Base-by-base conservation (phyloP, 2,888 invertebrate genomes). In the Ormyrus labotus region DNA sequence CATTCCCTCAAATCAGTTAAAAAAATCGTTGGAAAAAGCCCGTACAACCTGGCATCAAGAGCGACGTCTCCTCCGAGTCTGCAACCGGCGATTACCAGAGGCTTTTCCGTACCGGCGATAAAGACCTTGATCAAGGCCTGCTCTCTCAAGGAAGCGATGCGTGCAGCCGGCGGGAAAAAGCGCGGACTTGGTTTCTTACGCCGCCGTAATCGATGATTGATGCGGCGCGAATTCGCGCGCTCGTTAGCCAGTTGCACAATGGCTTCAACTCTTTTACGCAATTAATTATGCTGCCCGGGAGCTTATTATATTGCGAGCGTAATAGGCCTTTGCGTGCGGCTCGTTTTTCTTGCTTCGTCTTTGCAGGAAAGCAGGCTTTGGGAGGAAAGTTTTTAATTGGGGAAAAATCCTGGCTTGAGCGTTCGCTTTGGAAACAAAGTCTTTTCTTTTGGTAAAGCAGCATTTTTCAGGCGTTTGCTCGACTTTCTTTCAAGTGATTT, bases 101-200 rank as follows among this genome's bases (percentile, higher is more conserved):
- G 34, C 34, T 34, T 34, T 34, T 34, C 34, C 34, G 34, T 34
- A 34, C 34, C 34, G 34, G 4, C n/a, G 51, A 71, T 60, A 61
- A 53, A 67, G 61, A 65, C 61, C 67, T 75, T 75, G 68, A 75
- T 68, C 67, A 68, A 76, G 61, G 65, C 34, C 57, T 74, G 48
- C n/a, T 71, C 60, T 51, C 11, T 9, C 19, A 6, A 7, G 53
- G 48, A 65, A 74, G 57, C 65, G 57, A 74, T 74, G 73, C 65
- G 50, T 70, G 70, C 57, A 55, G 19, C 11, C 9, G 2, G 47
- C 55, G 10, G 48, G 47, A 63, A 69, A 53, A 58, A 61, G 19
- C n/a, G n/a, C 19, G 11, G 13, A 51, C 58, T n/a, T 58, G 8
- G 6, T 61, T 61, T 34, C 19, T 61, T 45, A 50, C 19, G 48